Conservation (phyloP, 2,797 vertebrate species). For the Eulemur coronatus region DNA sequence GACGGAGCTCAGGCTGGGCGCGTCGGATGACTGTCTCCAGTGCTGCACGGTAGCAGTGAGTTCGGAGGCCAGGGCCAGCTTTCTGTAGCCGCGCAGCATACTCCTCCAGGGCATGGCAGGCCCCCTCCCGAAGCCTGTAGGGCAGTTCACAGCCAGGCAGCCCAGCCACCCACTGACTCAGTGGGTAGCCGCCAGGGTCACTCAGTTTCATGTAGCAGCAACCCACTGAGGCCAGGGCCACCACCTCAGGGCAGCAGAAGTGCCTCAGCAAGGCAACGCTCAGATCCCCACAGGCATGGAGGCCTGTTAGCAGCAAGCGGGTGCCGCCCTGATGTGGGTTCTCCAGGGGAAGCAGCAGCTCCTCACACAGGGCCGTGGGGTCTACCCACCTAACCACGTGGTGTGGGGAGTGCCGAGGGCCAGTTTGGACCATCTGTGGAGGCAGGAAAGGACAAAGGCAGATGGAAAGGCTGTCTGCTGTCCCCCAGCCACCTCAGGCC, state of each 20-base stretch:
- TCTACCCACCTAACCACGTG: slow-evolving; percentile 91
- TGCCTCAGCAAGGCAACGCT: slow-evolving; percentile 92
- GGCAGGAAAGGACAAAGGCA: neutral
- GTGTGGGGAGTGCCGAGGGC: slow-evolving; percentile 36
- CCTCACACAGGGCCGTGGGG: slow-evolving; percentile 87
- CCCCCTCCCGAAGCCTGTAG: slow-evolving; percentile 93
- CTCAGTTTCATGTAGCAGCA: slow-evolving; percentile 98
- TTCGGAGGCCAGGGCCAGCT: slow-evolving; percentile 82
- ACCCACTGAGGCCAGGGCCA: slow-evolving; percentile 90
- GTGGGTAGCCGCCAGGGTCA: slow-evolving; percentile 89
- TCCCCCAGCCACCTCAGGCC: neutral
- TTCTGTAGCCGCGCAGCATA: slow-evolving; percentile 85
- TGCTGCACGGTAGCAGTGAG: slow-evolving; percentile 92
- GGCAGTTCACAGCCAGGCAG: slow-evolving; percentile 90
- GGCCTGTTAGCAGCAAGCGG: slow-evolving; percentile 89
- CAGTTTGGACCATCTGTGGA: neutral
- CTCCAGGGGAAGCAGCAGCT: slow-evolving; percentile 83
- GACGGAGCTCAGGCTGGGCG: slow-evolving; percentile 82
- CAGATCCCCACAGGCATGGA: slow-evolving; percentile 96
- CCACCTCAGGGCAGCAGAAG: slow-evolving; percentile 89
- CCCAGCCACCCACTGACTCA: slow-evolving; percentile 89
- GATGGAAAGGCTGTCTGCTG: neutral
- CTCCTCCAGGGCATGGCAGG: slow-evolving; percentile 94
- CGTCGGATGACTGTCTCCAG: slow-evolving; percentile 91
- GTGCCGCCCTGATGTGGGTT: neutral